These are phyloP conservation scores for Drosophila ironensis DNA, from an alignment of 1,140 invertebrate species.

Conservation along the genomic window DNA sequence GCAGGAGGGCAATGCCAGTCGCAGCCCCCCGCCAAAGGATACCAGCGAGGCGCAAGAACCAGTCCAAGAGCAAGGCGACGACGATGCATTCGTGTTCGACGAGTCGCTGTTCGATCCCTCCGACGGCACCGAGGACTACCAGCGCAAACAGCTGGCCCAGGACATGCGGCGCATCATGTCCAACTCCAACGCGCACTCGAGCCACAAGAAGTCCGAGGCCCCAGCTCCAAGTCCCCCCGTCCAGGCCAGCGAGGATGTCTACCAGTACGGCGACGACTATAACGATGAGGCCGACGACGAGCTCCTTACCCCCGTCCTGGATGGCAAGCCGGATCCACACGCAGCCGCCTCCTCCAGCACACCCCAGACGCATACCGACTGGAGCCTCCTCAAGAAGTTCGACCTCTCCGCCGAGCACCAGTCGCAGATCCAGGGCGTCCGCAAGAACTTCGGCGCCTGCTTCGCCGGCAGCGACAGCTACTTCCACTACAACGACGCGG, in stretches of 20 bases:
- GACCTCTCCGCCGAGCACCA: constrained; percentile 69
- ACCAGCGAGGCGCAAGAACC: constrained; percentile 7
- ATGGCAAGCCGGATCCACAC: background rate
- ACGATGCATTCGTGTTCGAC: constrained; percentile 63
- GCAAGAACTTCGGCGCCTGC: constrained; percentile 83
- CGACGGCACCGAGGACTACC: constrained; percentile 71
- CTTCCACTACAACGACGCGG: constrained; percentile 87
- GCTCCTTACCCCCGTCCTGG: constrained; percentile 49
- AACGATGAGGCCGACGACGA: constrained; percentile 48
- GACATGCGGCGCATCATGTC: constrained; percentile 81
- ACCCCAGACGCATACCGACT: constrained; percentile 73
- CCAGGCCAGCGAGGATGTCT: background rate
- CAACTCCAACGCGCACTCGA: constrained; percentile 52
- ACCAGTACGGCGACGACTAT: constrained; percentile 44
- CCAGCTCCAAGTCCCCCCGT: constrained; percentile 5
- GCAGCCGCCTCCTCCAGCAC: constrained; percentile 27
- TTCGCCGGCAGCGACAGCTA: constrained; percentile 87
- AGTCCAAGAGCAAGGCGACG: constrained; percentile 14
- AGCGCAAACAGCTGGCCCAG: constrained; percentile 73
- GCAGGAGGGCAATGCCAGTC: background rate
- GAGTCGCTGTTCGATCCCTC: constrained; percentile 64
- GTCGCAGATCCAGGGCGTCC: constrained; percentile 57
- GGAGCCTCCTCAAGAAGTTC: constrained; percentile 75
- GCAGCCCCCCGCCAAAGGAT: background rate
- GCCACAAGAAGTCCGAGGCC: constrained; percentile 12